Base-by-base conservation (phyloP, 2,888 invertebrate genomes). In the Drosophila picticornis region DNA sequence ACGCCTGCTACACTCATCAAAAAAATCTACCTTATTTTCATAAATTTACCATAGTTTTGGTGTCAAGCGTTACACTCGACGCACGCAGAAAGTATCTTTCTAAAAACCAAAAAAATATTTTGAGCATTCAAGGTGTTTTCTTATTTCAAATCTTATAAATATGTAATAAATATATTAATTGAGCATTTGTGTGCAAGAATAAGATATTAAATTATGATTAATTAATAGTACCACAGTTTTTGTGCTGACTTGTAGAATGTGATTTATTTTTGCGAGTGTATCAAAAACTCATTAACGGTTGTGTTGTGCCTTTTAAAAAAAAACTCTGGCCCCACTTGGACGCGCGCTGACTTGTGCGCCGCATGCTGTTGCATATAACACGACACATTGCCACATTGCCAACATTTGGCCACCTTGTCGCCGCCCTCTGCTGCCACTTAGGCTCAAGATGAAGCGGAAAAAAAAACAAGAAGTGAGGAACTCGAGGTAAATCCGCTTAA, bases 251-350 rank as follows among this genome's bases (percentile, higher is more conserved):
- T 25, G 16, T 4, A 25, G 2, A 16, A 46, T 9, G 4, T 25
- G 46, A 46, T 46, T 25, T 16, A 25, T 46, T 46, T 25, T 16
- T 46, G 16, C 1, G 46, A 46, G 46, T 46, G 63, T 60, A 62
- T 67, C 72, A 75, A 75, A 80, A 83, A 85, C 85, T 85, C 88
- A 85, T 85, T 85, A 85, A 83, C 80, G 74, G 70, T 73, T 67
- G 67, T 72, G 86, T 75, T 77, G 50, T 34, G 80, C 75, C 75
- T 85, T 74, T 85, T 76, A 77, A 25, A 46, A 77, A 25, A 46
- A 46, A 25, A 67, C 82, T 80, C 48, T 63, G 67, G 38, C 29
- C 73, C 68, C 73, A 70, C 70, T 80, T 73, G 53, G 55, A 55
- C 4, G 25, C 46, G 50, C 32, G 58, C 40, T 55, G 64, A 69